Evolutionary conservation across 2,888 invertebrate genomes (phyloP).

Genomic region (Mamestra brassicae): DNA sequence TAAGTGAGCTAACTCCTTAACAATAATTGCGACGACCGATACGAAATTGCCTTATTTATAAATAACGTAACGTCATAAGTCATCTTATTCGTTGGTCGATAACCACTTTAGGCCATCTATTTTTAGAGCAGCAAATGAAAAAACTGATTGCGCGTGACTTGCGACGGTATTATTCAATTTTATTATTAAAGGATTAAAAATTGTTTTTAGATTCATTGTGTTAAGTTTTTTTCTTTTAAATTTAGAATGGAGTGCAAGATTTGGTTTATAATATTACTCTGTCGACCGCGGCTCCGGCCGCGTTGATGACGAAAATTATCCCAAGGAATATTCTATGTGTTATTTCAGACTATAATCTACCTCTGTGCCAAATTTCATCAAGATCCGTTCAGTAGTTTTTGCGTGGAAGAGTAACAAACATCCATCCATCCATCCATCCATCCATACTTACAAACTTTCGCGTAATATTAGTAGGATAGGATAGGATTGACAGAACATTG

Average conservation of each 20-base stretch:
- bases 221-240: conserved; percentile 28
- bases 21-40: conserved; percentile 20
- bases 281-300: no score
- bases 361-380: no score
- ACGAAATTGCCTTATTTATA: conserved; percentile 48
- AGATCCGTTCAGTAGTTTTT: no score
- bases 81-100: conserved; percentile 28
- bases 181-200: background rate
- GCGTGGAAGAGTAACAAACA: no score
- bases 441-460: no score
- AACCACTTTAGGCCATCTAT: conserved; percentile 34
- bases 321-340: no score
- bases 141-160: conserved; percentile 44
- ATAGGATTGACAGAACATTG: background rate
- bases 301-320: no score
- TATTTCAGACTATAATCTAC: no score
- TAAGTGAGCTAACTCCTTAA: conserved; percentile 35
- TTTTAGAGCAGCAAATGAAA: conserved; percentile 23
- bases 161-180: conserved; percentile 31
- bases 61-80: conserved; percentile 47
- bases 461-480: no score
- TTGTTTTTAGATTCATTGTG: conserved; percentile 39
- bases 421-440: no score
- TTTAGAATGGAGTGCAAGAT: conserved; percentile 17
- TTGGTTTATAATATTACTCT: background rate